These are phyloP conservation scores for Silurus asotus DNA, from an alignment of 2,113 vertebrate species.

Conservation along the genomic window DNA sequence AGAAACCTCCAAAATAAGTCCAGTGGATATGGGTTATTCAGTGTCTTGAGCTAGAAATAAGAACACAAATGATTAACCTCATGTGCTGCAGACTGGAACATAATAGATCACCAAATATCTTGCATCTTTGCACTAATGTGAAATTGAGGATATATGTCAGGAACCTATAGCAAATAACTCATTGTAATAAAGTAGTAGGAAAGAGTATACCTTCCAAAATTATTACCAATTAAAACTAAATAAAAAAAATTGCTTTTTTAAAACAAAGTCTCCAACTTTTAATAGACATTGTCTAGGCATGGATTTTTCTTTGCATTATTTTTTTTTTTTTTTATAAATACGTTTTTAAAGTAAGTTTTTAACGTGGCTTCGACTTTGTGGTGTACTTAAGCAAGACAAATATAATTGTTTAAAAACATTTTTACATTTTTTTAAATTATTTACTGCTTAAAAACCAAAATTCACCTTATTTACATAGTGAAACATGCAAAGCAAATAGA, in stretches of 20 bases:
- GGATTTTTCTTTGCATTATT: no score
- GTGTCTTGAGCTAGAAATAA: background rate
- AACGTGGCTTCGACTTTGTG: no score
- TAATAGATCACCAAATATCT: background rate
- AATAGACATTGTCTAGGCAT: no score
- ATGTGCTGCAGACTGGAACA: background rate
- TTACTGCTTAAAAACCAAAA: background rate
- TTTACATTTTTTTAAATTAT: background rate
- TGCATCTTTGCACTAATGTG: background rate
- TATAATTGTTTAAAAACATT: background rate
- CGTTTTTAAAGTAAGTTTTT: no score
- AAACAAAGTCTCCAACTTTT: no score
- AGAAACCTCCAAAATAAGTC: background rate
- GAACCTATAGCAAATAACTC: background rate
- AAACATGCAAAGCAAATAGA: background rate
- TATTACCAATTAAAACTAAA: background rate
- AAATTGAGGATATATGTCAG: background rate
- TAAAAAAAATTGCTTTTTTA: no score
- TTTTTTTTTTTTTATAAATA: no score
- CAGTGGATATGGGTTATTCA: background rate
- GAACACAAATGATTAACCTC: constrained; percentile 14
- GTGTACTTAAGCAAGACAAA: background rate
- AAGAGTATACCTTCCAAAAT: background rate
- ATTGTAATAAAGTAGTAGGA: background rate
- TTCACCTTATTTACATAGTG: background rate